These are phyloP conservation scores for Cebidichthys violaceus DNA, from an alignment of 2,113 vertebrate genomes.

Conservation along the genomic window DNA sequence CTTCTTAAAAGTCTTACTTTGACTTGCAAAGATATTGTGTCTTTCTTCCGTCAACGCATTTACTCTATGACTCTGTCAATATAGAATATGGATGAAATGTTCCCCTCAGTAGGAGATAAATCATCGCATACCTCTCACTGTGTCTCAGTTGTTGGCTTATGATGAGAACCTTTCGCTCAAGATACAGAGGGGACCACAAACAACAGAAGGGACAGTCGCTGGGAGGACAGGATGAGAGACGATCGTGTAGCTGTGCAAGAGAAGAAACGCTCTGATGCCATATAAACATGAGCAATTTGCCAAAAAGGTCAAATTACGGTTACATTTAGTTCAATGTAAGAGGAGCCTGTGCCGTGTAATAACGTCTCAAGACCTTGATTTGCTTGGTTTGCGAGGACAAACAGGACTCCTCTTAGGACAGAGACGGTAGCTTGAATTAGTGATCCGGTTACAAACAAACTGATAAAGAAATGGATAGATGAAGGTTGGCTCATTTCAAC, in stretches of 20 bases:
- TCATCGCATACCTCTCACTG: not conserved
- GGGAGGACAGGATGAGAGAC: not conserved
- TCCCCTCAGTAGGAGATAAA: not conserved
- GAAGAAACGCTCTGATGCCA: not conserved
- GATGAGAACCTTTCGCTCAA: not conserved
- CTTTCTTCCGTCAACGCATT: not conserved
- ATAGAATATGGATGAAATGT: constrained; percentile 1
- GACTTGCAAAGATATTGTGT: not conserved
- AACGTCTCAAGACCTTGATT: not conserved
- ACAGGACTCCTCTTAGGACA: too few species aligned
- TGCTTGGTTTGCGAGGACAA: not conserved
- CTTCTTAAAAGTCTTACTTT: constrained; percentile 4
- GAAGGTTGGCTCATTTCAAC: not conserved
- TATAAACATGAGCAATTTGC: not conserved
- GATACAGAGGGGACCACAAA: not conserved
- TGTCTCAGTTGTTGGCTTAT: not conserved
- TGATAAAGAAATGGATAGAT: not conserved
- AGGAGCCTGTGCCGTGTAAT: not conserved
- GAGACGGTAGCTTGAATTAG: not conserved
- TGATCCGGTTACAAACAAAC: not conserved
- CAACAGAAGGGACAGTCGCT: not conserved
- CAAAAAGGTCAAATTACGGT: not conserved
- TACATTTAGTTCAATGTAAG: not conserved
- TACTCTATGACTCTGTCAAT: not conserved
- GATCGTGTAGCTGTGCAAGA: not conserved